phyloP scores from a whole-genome alignment of 92 coral and sea anemone genomes.

The Plumapathes pennacea region DNA sequence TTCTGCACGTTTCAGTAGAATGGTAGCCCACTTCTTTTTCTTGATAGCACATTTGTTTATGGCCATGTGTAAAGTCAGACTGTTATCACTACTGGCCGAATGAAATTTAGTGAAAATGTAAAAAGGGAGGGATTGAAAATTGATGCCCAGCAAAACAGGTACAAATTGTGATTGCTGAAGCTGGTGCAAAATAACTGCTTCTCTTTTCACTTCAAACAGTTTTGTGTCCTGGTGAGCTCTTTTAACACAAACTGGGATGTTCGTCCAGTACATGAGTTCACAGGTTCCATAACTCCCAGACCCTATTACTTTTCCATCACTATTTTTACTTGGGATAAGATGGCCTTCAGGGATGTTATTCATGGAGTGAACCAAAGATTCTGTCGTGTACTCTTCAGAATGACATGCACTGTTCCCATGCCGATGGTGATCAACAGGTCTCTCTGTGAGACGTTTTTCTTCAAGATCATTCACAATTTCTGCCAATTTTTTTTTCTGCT shows the following conservation, averaged over 20 bases:
- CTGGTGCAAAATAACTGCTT: constrained; percentile 27
- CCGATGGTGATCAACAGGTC: background rate
- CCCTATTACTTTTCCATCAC: background rate
- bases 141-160: constrained; percentile 35
- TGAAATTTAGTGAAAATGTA: constrained; percentile 41
- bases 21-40: constrained; percentile 22
- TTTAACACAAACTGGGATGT: constrained; percentile 41
- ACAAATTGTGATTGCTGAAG: constrained; percentile 41
- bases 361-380: constrained; percentile 3
- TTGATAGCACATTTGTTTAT: constrained; percentile 2
- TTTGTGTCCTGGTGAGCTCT: constrained; percentile 9
- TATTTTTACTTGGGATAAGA: background rate
- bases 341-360: constrained; percentile 5
- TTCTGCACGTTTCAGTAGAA: constrained; percentile 23
- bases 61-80: constrained; percentile 28
- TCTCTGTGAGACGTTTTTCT: background rate
- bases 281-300: constrained; percentile 36
- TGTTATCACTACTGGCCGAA: constrained; percentile 6
- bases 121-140: constrained; percentile 6
- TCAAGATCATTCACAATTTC: constrained; percentile 26
- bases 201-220: constrained; percentile 10
- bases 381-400: too few species aligned
- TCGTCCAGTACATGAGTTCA: constrained; percentile 37
- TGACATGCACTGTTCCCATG: too few species aligned
- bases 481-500: constrained; percentile 32